Evolutionary conservation across 1,140 invertebrate genomes (phyloP).

Genomic region (Laupala kohalensis): DNA sequence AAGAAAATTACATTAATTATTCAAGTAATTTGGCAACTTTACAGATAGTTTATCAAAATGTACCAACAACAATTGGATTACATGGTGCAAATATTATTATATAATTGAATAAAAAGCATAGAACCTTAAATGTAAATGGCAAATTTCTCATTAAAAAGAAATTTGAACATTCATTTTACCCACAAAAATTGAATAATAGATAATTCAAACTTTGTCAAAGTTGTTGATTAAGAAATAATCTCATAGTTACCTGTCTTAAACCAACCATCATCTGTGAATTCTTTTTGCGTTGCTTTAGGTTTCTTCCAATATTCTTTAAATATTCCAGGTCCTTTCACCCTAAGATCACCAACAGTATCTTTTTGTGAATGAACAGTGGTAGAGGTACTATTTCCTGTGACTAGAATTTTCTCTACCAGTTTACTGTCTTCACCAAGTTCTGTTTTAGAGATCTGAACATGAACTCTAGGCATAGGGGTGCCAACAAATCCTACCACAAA

Average conservation of each 20-base stretch:
- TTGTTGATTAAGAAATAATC: no score
- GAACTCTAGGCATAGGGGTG: slow-evolving; percentile 55
- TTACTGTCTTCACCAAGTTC: slow-evolving; percentile 19
- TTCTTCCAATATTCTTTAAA: slow-evolving; percentile 70
- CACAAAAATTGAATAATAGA: neutral
- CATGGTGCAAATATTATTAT: no score
- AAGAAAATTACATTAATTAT: no score
- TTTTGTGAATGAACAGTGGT: neutral
- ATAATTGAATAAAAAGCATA: no score
- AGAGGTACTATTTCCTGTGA: slow-evolving; percentile 21
- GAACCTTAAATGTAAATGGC: no score
- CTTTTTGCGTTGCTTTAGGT: slow-evolving; percentile 50
- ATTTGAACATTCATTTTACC: neutral
- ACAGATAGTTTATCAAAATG: no score
- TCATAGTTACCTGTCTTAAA: slow-evolving; percentile 61
- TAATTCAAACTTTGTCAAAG: neutral
- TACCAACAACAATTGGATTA: no score
- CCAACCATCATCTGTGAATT: slow-evolving; percentile 69
- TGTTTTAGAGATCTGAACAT: slow-evolving; percentile 39
- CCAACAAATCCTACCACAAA: slow-evolving; percentile 49
- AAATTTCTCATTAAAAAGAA: neutral
- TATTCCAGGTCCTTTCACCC: slow-evolving; percentile 59
- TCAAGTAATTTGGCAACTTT: no score
- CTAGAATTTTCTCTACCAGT: slow-evolving; percentile 23
- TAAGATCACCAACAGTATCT: slow-evolving; percentile 46